Percentiles rank a stretch among this genome's conserved stretches.
These are phyloP conservation scores for Aleiodes sp. DNA, from an alignment of 1,140 invertebrate genomes.

Conservation along the genomic window DNA sequence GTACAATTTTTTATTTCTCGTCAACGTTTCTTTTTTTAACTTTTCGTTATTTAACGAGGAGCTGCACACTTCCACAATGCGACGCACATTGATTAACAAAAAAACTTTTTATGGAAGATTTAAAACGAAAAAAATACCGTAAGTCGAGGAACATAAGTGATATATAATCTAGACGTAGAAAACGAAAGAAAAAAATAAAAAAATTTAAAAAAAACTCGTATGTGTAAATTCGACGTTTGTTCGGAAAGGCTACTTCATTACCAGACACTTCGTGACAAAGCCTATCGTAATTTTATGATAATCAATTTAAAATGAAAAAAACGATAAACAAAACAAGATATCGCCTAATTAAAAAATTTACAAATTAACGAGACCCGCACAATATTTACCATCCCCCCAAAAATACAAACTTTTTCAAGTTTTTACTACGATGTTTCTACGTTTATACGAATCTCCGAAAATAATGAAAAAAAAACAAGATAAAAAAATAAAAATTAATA, in stretches of 20 bases:
- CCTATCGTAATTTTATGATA: conserved; percentile 47
- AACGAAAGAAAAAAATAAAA: conserved; percentile 1
- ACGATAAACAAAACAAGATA: conserved; percentile 25
- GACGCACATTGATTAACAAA: conserved; percentile 35
- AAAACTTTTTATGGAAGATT: conserved; percentile 39
- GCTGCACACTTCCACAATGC: conserved; percentile 46
- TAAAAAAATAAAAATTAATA: conserved; percentile 35
- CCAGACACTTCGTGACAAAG: conserved; percentile 20
- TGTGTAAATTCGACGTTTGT: conserved; percentile 59
- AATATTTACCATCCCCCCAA: conserved; percentile 39
- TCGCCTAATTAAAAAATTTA: conserved; percentile 51
- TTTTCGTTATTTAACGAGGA: conserved; percentile 34
- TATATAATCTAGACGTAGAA: conserved; percentile 61
- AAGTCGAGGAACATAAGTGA: conserved; percentile 61
- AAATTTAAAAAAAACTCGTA: conserved; percentile 51
- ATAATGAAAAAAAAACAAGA: conserved; percentile 35
- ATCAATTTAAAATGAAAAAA: conserved; percentile 40
- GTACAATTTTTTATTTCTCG: conserved; percentile 42
- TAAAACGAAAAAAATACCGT: conserved; percentile 46
- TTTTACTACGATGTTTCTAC: conserved; percentile 61
- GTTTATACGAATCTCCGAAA: conserved; percentile 63
- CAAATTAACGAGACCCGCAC: conserved; percentile 46
- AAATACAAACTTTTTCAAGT: conserved; percentile 51
- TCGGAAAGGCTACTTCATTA: conserved; percentile 50
- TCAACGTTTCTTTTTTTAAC: neutral